Conservation (phyloP, 2,113 vertebrate species). For the Sprattus sprattus region DNA sequence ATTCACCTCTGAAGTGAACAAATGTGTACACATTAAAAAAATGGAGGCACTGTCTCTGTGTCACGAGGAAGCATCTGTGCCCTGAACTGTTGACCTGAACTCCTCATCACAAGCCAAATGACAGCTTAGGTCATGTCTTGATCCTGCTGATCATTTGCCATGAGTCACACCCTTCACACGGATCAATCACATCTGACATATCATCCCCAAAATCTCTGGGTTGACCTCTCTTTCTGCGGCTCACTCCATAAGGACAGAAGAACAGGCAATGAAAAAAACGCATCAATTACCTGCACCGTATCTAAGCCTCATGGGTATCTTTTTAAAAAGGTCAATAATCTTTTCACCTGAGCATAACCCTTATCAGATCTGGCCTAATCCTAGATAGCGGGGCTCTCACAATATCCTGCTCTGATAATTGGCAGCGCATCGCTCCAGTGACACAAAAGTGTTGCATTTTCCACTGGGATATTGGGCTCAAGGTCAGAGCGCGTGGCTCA, state of each 20-base stretch:
- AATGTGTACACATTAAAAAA: neutral
- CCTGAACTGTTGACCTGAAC: neutral
- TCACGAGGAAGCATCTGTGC: neutral
- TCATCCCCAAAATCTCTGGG: neutral
- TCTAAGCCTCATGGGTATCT: constrained; percentile 82
- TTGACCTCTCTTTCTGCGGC: constrained; percentile 76
- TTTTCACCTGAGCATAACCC: constrained; percentile 82
- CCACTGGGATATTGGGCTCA: constrained; percentile 78
- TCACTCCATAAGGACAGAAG: constrained; percentile 65
- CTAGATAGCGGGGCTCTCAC: constrained; percentile 80
- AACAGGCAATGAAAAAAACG: constrained; percentile 64
- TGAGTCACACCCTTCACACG: neutral
- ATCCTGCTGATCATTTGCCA: neutral
- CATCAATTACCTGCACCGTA: constrained; percentile 83
- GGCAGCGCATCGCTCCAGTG: constrained; percentile 70
- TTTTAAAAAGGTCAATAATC: constrained; percentile 89
- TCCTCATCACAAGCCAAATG: neutral
- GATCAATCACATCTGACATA: neutral
- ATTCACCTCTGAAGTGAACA: too few relatives aligned
- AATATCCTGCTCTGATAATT: constrained; percentile 84
- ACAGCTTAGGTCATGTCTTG: neutral
- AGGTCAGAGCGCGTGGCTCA: constrained; percentile 80
- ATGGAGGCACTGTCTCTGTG: neutral
- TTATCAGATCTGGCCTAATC: constrained; percentile 87
- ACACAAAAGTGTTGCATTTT: constrained; percentile 82